phyloP scores from a whole-genome alignment of 2,797 vertebrate genomes.

The Acestrorhynchus altus region DNA sequence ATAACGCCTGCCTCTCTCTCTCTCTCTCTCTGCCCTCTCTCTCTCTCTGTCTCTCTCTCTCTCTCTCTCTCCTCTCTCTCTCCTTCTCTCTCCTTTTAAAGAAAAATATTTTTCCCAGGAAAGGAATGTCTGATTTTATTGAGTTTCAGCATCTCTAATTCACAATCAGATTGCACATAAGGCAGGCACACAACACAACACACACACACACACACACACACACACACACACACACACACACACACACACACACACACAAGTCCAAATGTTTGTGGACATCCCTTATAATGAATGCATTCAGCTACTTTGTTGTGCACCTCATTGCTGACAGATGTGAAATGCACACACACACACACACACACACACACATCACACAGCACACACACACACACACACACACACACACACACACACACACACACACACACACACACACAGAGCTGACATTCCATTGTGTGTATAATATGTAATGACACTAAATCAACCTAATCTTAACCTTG shows the following conservation, averaged over 20 bases:
- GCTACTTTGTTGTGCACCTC: too few relatives aligned
- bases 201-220: conserved; percentile 6
- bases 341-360: too few relatives aligned
- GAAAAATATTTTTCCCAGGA: neutral
- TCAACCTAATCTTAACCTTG: too few relatives aligned
- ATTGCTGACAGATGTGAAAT: too few relatives aligned
- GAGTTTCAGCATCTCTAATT: neutral
- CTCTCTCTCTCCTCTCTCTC: neutral
- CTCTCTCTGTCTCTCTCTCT: neutral
- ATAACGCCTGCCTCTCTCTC: neutral
- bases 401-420: too few relatives aligned
- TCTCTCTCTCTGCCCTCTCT: neutral
- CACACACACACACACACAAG: neutral
- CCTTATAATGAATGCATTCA: too few relatives aligned
- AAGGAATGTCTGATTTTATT: neutral
- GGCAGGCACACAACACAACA: neutral
- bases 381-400: too few relatives aligned
- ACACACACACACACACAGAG: too few relatives aligned
- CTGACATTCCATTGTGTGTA: too few relatives aligned
- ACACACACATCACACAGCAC: too few relatives aligned
- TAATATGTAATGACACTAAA: too few relatives aligned
- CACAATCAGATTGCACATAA: too few relatives aligned
- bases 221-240: conserved; percentile 8
- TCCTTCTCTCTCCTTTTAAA: neutral
- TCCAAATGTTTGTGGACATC: neutral